Conservation (phyloP, 2,888 invertebrate genomes). For the Hemaris fuciformis region DNA sequence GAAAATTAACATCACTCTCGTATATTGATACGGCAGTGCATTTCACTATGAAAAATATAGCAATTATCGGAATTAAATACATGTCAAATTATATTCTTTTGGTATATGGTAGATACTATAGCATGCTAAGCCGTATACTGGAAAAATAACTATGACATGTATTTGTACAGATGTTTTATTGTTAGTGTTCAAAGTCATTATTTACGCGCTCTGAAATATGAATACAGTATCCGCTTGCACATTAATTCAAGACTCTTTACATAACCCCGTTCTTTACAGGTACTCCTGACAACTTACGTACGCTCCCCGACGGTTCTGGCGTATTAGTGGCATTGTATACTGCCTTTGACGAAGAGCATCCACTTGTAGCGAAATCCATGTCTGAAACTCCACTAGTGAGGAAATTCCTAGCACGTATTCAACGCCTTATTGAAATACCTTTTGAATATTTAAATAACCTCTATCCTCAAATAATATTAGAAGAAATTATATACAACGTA, state of each 20-base stretch:
- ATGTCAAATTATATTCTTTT: neutral
- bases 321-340: slow-evolving; percentile 83
- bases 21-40: slow-evolving; percentile 41
- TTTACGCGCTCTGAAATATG: neutral
- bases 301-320: slow-evolving; percentile 83
- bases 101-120: neutral
- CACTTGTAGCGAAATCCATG: slow-evolving; percentile 77
- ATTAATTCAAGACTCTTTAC: neutral
- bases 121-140: neutral
- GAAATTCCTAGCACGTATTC: slow-evolving; percentile 83
- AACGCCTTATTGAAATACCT: slow-evolving; percentile 82
- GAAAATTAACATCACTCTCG: slow-evolving; percentile 61
- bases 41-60: slow-evolving; percentile 24
- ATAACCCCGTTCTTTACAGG: slow-evolving; percentile 44
- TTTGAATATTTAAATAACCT: slow-evolving; percentile 83
- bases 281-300: slow-evolving; percentile 84
- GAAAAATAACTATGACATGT: neutral
- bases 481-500: slow-evolving; percentile 83
- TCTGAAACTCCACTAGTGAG: slow-evolving; percentile 84
- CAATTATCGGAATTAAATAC: neutral
- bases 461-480: slow-evolving; percentile 84
- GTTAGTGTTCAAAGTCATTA: neutral
- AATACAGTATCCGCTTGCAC: neutral
- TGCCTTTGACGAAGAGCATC: slow-evolving; percentile 80
- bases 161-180: slow-evolving; percentile 12